These are phyloP conservation scores for Ptychoptera contaminata DNA, from an alignment of 2,888 invertebrate genomes.

Conservation along the genomic window DNA sequence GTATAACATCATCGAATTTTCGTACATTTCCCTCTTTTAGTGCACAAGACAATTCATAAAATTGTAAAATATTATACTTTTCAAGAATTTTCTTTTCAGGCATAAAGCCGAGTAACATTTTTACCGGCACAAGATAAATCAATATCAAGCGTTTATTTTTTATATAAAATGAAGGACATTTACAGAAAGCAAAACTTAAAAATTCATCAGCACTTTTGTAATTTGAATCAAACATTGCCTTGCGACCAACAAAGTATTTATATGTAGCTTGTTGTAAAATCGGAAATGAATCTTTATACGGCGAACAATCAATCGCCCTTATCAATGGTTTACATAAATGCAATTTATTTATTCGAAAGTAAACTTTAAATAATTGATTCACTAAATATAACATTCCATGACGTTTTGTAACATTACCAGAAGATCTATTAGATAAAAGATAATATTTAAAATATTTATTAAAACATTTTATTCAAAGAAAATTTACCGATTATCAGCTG, in stretches of 20 bases:
- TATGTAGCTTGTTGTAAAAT: constrained; percentile 92
- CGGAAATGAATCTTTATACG: constrained; percentile 77
- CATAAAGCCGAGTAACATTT: constrained; percentile 92
- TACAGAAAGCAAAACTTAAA: constrained; percentile 81
- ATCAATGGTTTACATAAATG: constrained; percentile 89
- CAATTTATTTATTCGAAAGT: constrained; percentile 81
- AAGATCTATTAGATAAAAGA: constrained; percentile 33
- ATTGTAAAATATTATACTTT: constrained; percentile 82
- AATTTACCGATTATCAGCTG: constrained; percentile 65
- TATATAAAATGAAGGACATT: constrained; percentile 63
- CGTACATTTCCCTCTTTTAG: constrained; percentile 81
- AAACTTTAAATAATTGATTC: constrained; percentile 89
- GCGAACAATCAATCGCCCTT: constrained; percentile 87
- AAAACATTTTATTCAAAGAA: neutral
- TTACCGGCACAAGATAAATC: constrained; percentile 90
- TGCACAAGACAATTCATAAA: constrained; percentile 75
- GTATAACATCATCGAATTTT: constrained; percentile 69
- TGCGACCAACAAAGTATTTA: constrained; percentile 91
- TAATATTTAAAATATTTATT: neutral
- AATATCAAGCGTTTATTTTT: constrained; percentile 84
- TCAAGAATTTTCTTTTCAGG: constrained; percentile 66
- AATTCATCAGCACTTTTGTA: constrained; percentile 86
- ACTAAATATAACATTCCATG: constrained; percentile 92
- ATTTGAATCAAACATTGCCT: constrained; percentile 97
- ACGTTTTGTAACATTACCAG: constrained; percentile 83